Evolutionary conservation across 2,888 invertebrate genomes (phyloP), one percentile per base, ranked within the genome.

Genomic region (Choristoneura rosaceana): DNA sequence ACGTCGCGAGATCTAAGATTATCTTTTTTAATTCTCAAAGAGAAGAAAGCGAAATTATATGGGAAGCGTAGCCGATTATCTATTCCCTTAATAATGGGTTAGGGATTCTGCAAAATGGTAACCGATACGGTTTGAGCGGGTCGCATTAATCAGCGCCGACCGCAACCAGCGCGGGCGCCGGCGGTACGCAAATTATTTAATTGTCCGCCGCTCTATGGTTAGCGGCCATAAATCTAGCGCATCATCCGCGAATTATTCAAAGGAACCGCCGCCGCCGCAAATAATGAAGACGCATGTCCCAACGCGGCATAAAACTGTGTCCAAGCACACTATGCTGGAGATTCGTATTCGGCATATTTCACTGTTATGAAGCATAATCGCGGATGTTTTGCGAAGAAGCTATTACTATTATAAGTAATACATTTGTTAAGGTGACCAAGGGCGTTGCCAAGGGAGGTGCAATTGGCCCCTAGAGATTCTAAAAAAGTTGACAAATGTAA

Each of bases 101-200:
- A 15, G 62, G 14, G 47, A 41, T 65, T 50, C 61, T 63, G 66
- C 58, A 55, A 60, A 70, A 70, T 70, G 17, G 70, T 65, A 65
- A 62, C 61, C 67, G 55, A 71, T 71, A 68, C 55, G 66, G 69
- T 52, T 70, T 55, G 55, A 68, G 64, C 60, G 64, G 55, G 55
- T 55, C 67, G 63, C 50, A 68, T 69, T 69, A 69, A 70, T 73
- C 65, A 70, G 67, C 66, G 65, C 70, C 67, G 73, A 38, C 38
- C 38, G 43, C 43, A 12, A 43, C 12, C 43, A 3, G 43, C 61
- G 73, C 70, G 69, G 79, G 75, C 78, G 75, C 77, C 70, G 80
- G 78, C 84, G 82, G 87, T 92, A 93, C 87, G 93, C 92, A 93
- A 92, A 93, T 92, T 85, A 86, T 91, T 92, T 92, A 92, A 93